Evolutionary conservation across 2,888 invertebrate genomes (phyloP).

Genomic region (Aromia moschata): DNA sequence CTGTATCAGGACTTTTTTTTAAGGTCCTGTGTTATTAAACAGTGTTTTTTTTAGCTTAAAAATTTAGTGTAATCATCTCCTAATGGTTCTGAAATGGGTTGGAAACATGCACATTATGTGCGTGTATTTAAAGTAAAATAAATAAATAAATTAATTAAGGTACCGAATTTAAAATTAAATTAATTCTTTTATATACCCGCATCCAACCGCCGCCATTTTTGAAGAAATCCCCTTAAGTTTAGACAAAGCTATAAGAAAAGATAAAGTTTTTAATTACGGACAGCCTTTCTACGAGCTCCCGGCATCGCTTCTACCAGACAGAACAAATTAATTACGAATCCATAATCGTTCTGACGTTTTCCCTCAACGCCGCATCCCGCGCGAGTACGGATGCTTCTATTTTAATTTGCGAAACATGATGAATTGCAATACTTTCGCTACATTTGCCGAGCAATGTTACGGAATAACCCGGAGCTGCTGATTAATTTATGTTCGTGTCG

Average conservation of each 20-base stretch:
- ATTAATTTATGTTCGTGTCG: background rate
- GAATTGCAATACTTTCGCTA: constrained; percentile 4
- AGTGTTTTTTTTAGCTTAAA: no score
- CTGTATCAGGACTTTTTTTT: no score
- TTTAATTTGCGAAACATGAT: constrained; percentile 5
- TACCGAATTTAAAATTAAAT: background rate
- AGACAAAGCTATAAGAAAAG: constrained; percentile 27
- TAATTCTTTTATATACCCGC: background rate
- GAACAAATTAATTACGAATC: constrained; percentile 45
- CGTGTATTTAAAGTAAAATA: no score
- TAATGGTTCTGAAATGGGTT: no score
- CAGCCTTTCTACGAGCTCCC: constrained; percentile 38
- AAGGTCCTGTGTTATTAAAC: no score
- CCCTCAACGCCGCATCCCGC: constrained; percentile 16
- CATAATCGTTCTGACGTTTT: constrained; percentile 35
- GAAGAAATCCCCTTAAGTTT: constrained; percentile 26
- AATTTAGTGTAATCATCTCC: no score
- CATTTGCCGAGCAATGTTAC: constrained; percentile 6
- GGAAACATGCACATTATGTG: no score
- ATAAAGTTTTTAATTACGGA: constrained; percentile 49
- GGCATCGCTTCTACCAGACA: constrained; percentile 35
- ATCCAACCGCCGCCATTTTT: background rate
- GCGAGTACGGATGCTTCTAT: constrained; percentile 5
- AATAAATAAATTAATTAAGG: no score
- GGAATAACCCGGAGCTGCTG: constrained; percentile 2